phyloP scores from a whole-genome alignment of 2,888 invertebrate species.

The Byasa hedistus region DNA sequence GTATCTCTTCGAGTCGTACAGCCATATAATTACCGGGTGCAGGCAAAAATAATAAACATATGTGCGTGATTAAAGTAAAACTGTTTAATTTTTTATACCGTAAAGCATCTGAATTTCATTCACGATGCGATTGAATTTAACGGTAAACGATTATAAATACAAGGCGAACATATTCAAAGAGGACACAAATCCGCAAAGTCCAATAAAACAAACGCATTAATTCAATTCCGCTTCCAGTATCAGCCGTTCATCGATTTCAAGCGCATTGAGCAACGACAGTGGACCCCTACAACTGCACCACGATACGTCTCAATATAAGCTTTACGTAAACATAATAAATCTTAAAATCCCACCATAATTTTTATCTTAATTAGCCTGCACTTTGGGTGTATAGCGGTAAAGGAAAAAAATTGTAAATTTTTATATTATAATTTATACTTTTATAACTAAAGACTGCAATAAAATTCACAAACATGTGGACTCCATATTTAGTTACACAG shows the following conservation, averaged over 20 bases:
- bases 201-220: constrained; percentile 44
- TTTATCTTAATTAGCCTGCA: constrained; percentile 32
- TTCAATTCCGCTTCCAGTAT: constrained; percentile 51
- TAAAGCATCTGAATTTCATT: background rate
- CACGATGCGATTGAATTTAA: background rate
- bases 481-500: background rate
- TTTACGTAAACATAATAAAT: constrained; percentile 35
- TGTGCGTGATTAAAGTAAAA: background rate
- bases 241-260: constrained; percentile 58
- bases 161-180: constrained; percentile 6
- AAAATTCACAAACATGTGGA: background rate
- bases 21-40: background rate
- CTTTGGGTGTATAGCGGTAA: constrained; percentile 35
- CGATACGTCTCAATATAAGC: constrained; percentile 38
- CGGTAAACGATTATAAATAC: background rate
- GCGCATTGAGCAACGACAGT: constrained; percentile 59
- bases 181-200: constrained; percentile 25
- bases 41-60: background rate
- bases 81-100: background rate
- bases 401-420: constrained; percentile 12
- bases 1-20: too few relatives aligned
- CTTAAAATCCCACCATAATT: constrained; percentile 23
- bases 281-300: constrained; percentile 38
- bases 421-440: constrained; percentile 2
- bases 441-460: constrained; percentile 5